Conservation (phyloP, 2,113 vertebrate genomes). For the Ardeotis arabs region DNA sequence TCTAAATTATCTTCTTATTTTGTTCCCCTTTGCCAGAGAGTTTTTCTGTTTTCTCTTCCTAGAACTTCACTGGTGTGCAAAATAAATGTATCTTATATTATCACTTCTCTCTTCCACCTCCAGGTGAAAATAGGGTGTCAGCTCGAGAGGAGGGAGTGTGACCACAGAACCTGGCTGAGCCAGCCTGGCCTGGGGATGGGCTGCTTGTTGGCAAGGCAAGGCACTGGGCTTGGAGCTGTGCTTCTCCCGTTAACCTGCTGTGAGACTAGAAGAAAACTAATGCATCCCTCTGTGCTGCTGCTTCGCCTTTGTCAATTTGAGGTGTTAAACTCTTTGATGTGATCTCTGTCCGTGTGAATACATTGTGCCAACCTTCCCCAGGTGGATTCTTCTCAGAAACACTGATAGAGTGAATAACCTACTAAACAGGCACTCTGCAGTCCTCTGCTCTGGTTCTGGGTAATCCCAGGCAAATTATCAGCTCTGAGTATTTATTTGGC, state of each 20-base stretch:
- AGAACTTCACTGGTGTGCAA: not conserved
- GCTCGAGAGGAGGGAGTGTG: not conserved
- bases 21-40: not conserved
- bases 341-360: not conserved
- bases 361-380: not conserved
- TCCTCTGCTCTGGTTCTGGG: not conserved
- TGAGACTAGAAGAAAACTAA: not conserved
- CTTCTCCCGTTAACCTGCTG: not conserved
- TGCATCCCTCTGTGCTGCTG: not conserved
- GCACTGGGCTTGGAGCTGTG: not conserved
- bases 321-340: conserved; percentile 26
- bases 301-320: not conserved
- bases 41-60: not conserved
- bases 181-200: not conserved
- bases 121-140: not conserved
- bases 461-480: conserved; percentile 7
- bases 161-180: not conserved
- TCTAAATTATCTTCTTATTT: not conserved
- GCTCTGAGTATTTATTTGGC: not conserved
- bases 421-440: not conserved
- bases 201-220: not conserved
- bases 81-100: not conserved
- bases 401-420: not conserved
- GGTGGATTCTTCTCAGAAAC: not conserved
- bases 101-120: not conserved